A percentile compares a stretch with the other conserved stretches of the same genome.
Conservation (phyloP, 2,888 invertebrate genomes). For the Hymenopus coronatus region DNA sequence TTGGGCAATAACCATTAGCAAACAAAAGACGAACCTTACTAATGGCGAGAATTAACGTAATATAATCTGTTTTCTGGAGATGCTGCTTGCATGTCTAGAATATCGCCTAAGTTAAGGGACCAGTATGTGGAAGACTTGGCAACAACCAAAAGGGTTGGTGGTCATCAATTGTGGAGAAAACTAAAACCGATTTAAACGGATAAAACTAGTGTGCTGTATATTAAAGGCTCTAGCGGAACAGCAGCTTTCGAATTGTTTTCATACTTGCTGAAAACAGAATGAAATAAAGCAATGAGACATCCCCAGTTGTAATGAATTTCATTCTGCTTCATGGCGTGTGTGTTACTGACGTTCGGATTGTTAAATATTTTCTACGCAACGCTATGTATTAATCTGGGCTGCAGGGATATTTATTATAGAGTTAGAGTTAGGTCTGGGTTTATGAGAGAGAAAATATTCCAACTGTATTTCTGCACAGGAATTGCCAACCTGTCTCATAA, state of each 20-base stretch:
- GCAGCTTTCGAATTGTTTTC: background rate
- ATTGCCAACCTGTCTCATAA: background rate
- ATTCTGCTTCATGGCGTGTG: background rate
- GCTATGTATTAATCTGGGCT: background rate
- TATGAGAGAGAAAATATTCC: background rate
- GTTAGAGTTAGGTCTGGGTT: background rate
- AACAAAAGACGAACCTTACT: too few relatives aligned
- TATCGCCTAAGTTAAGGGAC: too few relatives aligned
- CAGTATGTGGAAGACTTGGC: too few relatives aligned
- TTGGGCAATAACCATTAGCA: too few relatives aligned
- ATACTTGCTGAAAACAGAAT: background rate
- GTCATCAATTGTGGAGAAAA: too few relatives aligned
- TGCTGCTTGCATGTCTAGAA: too few relatives aligned
- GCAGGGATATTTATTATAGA: background rate
- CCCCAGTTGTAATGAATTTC: background rate
- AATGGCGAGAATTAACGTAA: too few relatives aligned
- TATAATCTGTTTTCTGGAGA: too few relatives aligned
- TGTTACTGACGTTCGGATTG: background rate
- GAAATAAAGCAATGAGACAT: background rate
- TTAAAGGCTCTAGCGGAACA: too few relatives aligned
- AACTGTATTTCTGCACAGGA: background rate
- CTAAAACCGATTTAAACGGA: too few relatives aligned
- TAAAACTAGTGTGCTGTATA: too few relatives aligned
- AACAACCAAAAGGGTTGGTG: too few relatives aligned
- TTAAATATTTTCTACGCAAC: background rate